Evolutionary conservation across 2,888 invertebrate genomes (phyloP).

Genomic region (Galerucella calmariensis): DNA sequence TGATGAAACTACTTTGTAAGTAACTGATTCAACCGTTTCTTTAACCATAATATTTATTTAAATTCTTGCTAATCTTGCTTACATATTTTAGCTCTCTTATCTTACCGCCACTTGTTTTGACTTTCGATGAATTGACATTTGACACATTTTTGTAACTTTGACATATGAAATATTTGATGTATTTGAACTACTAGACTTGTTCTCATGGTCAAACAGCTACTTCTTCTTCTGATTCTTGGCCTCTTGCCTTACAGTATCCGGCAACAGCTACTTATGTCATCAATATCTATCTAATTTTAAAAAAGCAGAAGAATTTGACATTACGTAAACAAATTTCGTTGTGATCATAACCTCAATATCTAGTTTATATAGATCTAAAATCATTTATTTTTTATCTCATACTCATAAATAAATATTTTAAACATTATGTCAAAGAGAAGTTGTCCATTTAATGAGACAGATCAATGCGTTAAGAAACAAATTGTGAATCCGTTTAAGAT

Average conservation of each 20-base stretch:
- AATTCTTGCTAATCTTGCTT: neutral
- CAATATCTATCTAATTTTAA: too few species aligned
- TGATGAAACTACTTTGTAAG: neutral
- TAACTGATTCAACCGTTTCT: neutral
- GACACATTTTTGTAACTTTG: neutral
- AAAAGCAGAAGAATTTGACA: too few species aligned
- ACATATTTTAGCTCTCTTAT: neutral
- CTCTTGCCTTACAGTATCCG: too few species aligned
- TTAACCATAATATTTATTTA: neutral
- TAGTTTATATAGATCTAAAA: too few species aligned
- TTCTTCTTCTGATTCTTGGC: too few species aligned
- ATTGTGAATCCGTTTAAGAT: conserved; percentile 26
- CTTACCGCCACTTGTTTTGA: conserved; percentile 15
- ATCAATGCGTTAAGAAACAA: conserved; percentile 44
- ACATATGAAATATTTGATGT: neutral
- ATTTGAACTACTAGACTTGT: neutral
- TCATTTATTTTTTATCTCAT: neutral
- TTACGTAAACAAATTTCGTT: too few species aligned
- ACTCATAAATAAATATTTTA: neutral
- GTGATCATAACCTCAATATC: too few species aligned
- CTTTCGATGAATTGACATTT: neutral
- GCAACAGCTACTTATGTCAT: too few species aligned
- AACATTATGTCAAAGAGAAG: conserved; percentile 41
- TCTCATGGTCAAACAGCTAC: too few species aligned
- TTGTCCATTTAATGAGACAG: conserved; percentile 43